phyloP scores from a whole-genome alignment of 2,113 vertebrate genomes.

The Lamprologus speciosus region DNA sequence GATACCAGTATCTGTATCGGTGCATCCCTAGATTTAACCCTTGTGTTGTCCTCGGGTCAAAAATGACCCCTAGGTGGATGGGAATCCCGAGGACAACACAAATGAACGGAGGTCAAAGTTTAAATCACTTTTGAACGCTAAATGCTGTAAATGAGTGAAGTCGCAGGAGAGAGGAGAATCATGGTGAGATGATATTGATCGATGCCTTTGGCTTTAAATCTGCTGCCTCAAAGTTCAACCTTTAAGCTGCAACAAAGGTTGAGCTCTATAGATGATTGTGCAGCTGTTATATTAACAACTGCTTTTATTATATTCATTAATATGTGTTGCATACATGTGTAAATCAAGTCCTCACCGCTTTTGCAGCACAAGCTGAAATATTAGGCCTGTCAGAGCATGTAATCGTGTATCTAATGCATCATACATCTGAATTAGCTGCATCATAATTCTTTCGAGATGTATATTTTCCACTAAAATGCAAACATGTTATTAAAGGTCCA shows the following conservation, averaged over 20 bases:
- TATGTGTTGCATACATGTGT: neutral
- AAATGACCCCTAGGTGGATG: neutral
- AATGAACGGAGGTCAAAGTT: neutral
- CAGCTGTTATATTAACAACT: neutral
- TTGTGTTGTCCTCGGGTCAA: neutral
- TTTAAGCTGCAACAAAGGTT: neutral
- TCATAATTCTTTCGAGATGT: neutral
- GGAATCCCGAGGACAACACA: neutral
- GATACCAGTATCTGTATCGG: fast-evolving
- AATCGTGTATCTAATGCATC: neutral
- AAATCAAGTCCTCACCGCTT: neutral
- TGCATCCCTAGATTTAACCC: neutral
- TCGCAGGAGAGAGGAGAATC: neutral
- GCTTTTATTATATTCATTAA: neutral
- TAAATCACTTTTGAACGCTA: neutral
- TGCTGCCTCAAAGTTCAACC: neutral
- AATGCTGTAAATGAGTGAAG: neutral
- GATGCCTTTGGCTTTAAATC: neutral
- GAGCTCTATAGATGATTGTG: neutral
- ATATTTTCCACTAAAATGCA: neutral
- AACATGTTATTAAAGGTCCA: neutral
- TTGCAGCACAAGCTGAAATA: neutral
- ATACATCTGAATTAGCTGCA: neutral
- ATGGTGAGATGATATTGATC: neutral
- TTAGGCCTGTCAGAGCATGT: neutral